Percentiles rank a stretch among this genome's conserved stretches.
These are phyloP conservation scores for Morus bassanus DNA, from an alignment of 2,797 vertebrate species.

Conservation along the genomic window DNA sequence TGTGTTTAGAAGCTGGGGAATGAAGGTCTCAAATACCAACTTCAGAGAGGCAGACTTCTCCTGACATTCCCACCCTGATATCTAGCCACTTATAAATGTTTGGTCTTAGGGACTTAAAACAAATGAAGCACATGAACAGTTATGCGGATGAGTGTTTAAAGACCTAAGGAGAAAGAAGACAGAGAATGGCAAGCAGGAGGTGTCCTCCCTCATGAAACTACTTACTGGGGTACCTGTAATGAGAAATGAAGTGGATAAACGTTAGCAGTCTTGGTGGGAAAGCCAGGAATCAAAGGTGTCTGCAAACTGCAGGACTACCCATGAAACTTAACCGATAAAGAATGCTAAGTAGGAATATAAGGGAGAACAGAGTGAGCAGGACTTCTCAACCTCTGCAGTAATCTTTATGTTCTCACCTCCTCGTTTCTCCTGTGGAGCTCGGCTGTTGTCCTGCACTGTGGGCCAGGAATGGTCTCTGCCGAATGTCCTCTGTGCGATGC, in stretches of 20 bases:
- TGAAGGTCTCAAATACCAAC: not conserved
- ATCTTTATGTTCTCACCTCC: slow-evolving; percentile 76
- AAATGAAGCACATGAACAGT: not conserved
- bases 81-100: not conserved
- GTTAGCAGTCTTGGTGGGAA: not conserved
- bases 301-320: not conserved
- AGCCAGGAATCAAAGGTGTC: not conserved
- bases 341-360: not conserved
- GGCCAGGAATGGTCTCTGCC: slow-evolving; percentile 75
- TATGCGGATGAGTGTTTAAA: not conserved
- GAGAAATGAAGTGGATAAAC: not conserved
- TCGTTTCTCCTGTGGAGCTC: slow-evolving; percentile 74
- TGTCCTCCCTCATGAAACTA: not conserved
- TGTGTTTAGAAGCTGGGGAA: not conserved
- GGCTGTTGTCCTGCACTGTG: slow-evolving; percentile 67
- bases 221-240: not conserved
- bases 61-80: not conserved
- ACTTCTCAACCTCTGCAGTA: not conserved
- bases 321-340: not conserved
- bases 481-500: slow-evolving; percentile 49
- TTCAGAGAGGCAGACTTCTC: not conserved
- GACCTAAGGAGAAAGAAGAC: not conserved
- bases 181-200: not conserved
- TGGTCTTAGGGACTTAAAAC: not conserved
- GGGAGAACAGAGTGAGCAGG: not conserved